Conservation (phyloP, 1,140 invertebrate species). For the Cyclargus thomasi region DNA sequence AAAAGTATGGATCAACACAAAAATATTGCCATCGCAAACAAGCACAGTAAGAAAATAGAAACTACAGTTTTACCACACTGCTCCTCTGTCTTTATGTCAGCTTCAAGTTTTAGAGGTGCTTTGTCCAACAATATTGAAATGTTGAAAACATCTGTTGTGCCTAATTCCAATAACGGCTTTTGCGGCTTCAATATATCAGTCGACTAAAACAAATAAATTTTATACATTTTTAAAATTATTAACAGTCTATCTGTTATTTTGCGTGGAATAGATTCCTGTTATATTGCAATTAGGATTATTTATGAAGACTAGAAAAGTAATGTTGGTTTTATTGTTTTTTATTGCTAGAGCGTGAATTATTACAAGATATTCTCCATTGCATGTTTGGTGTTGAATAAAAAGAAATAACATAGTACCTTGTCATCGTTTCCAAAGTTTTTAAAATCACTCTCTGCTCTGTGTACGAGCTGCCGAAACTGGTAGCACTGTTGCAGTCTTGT, state of each 20-base stretch:
- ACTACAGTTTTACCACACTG: background rate
- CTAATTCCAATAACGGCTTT: background rate
- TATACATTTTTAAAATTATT: background rate
- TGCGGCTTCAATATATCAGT: background rate
- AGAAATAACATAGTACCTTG: constrained; percentile 11
- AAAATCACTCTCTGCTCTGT: constrained; percentile 19
- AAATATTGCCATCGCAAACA: background rate
- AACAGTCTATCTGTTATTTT: too few relatives aligned
- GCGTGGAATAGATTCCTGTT: too few relatives aligned
- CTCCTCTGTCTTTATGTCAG: background rate
- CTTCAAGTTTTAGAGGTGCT: background rate
- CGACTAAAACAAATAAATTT: background rate
- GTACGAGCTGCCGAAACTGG: constrained; percentile 16
- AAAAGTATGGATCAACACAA: too few relatives aligned
- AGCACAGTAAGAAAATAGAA: background rate
- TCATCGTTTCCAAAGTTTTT: constrained; percentile 12
- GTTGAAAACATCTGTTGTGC: background rate
- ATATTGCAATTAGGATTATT: too few relatives aligned
- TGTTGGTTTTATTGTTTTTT: too few relatives aligned
- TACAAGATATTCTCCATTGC: too few relatives aligned
- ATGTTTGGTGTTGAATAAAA: too few relatives aligned
- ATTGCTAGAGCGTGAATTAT: too few relatives aligned
- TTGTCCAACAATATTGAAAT: background rate
- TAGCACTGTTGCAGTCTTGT: constrained; percentile 24
- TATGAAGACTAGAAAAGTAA: too few relatives aligned